phyloP scores from a whole-genome alignment of 2,888 invertebrate genomes.

The Tanaodytes sp. region DNA sequence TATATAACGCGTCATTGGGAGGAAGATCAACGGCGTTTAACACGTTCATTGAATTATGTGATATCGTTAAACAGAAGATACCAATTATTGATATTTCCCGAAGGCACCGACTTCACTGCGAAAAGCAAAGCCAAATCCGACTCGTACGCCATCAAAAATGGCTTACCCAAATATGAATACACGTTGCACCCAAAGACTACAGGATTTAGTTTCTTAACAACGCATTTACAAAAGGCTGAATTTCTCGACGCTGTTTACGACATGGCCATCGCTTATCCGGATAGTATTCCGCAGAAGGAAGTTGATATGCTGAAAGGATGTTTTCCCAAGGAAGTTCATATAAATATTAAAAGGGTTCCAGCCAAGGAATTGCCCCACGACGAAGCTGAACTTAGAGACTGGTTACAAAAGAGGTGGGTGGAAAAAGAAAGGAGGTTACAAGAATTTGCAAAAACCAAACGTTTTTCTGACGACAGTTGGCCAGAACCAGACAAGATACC shows the following conservation, averaged over 20 bases:
- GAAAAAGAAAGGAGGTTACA: constrained; percentile 79
- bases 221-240: constrained; percentile 76
- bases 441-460: constrained; percentile 77
- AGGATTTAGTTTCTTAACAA: constrained; percentile 80
- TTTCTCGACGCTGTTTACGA: constrained; percentile 87
- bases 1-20: constrained; percentile 90
- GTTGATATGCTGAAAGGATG: constrained; percentile 80
- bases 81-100: constrained; percentile 88
- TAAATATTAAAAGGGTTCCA: constrained; percentile 82
- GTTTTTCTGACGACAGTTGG: constrained; percentile 70
- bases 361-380: constrained; percentile 76
- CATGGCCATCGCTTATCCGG: constrained; percentile 88
- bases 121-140: constrained; percentile 81
- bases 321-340: constrained; percentile 84
- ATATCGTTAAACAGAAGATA: constrained; percentile 78
- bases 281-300: constrained; percentile 83
- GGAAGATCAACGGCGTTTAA: constrained; percentile 80
- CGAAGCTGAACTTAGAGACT: constrained; percentile 76
- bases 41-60: constrained; percentile 83
- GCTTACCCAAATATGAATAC: constrained; percentile 81
- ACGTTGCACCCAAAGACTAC: constrained; percentile 91
- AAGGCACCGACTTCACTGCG: constrained; percentile 88
- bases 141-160: constrained; percentile 80
- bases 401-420: constrained; percentile 80
- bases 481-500: constrained; percentile 69